Percentiles rank a stretch among this genome's conserved stretches.
These are phyloP conservation scores for Drosophila leonis DNA, from an alignment of 2,888 invertebrate species.

Conservation along the genomic window DNA sequence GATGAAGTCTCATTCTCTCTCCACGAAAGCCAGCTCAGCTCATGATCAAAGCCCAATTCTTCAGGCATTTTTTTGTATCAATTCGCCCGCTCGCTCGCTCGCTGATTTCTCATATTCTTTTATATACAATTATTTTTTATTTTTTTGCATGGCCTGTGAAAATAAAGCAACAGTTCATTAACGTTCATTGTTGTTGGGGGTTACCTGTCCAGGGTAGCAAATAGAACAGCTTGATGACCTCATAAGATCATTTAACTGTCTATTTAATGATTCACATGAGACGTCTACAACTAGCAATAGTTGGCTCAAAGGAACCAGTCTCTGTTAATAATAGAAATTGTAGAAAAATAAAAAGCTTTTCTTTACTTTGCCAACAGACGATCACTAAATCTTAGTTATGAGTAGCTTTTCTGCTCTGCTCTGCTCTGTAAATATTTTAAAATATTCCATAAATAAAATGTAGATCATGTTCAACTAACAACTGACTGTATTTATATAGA, in stretches of 20 bases:
- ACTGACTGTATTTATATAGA: too few relatives aligned
- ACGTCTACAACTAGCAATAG: neutral
- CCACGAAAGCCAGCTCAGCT: constrained; percentile 4
- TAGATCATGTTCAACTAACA: too few relatives aligned
- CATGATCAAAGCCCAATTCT: constrained; percentile 19
- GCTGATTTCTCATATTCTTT: constrained; percentile 28
- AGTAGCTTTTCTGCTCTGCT: neutral
- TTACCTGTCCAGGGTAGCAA: constrained; percentile 34
- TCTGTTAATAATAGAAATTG: constrained; percentile 1
- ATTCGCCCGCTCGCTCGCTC: constrained; percentile 1
- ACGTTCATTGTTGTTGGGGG: constrained; percentile 47
- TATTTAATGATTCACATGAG: constrained; percentile 4
- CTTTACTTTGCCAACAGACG: neutral
- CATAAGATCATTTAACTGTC: constrained; percentile 9
- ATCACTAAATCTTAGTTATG: neutral
- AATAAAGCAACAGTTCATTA: constrained; percentile 33
- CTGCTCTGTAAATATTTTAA: too few relatives aligned
- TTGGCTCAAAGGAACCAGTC: neutral
- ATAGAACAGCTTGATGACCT: constrained; percentile 19
- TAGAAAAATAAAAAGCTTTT: neutral
- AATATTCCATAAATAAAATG: too few relatives aligned
- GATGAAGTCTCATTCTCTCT: constrained; percentile 30
- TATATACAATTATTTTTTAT: constrained; percentile 13
- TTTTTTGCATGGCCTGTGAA: constrained; percentile 6
- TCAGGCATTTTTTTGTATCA: constrained; percentile 3